Evolutionary conservation across 2,888 invertebrate species (phyloP).

Genomic region (Disparrhopalites patrizii): DNA sequence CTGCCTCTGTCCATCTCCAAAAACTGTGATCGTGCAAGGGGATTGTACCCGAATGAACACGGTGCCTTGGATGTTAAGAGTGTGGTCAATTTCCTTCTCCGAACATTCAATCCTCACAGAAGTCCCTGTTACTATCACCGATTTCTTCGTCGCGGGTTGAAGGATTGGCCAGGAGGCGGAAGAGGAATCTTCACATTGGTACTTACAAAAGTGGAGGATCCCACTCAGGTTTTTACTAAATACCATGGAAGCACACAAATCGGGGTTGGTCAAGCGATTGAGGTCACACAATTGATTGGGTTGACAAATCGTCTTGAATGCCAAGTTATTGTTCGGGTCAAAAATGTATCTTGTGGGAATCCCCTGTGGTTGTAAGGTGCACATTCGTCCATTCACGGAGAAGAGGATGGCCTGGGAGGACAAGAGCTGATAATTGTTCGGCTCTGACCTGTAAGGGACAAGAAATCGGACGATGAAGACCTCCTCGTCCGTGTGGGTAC

Average conservation of each 20-base stretch:
- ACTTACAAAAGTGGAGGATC: conserved; percentile 32
- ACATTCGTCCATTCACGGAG: conserved; percentile 34
- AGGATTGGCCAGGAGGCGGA: no score
- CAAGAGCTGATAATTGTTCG: neutral
- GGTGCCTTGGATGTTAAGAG: no score
- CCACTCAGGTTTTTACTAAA: conserved; percentile 26
- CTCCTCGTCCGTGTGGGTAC: conserved; percentile 38
- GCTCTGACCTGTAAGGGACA: conserved; percentile 19
- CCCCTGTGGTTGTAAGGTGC: conserved; percentile 17
- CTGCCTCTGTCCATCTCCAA: no score
- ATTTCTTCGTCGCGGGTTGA: no score
- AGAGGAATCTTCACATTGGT: conserved; percentile 30
- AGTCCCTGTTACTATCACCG: no score
- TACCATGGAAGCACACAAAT: conserved; percentile 36
- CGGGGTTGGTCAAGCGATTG: conserved; percentile 9
- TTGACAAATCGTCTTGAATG: conserved; percentile 35
- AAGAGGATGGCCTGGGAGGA: conserved; percentile 25
- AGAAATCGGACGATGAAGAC: conserved; percentile 35
- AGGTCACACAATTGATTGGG: conserved; percentile 38
- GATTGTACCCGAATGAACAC: no score
- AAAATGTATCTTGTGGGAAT: conserved; percentile 3
- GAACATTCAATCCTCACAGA: no score
- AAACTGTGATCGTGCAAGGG: no score
- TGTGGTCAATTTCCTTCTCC: no score
- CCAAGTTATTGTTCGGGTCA: conserved; percentile 1